A percentile compares a stretch with the other conserved stretches of the same genome.
Conservation (phyloP, 2,113 vertebrate species). For the Carlito syrichta region DNA sequence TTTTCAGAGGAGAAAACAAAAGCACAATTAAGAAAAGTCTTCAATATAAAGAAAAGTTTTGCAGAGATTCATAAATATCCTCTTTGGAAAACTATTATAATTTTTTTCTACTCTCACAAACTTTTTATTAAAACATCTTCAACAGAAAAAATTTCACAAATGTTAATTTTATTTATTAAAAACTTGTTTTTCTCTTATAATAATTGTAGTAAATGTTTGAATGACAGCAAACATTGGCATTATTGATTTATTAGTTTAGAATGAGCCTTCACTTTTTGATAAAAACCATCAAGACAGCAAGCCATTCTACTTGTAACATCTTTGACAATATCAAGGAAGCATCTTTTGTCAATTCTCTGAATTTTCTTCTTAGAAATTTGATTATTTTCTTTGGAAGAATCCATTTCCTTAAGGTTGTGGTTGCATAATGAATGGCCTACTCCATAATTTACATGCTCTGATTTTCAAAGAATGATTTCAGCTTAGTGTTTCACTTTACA, state of each 20-base stretch:
- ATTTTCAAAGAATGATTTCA: constrained; percentile 54
- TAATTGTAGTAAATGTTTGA: not conserved
- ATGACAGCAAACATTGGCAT: not conserved
- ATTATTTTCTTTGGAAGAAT: not conserved
- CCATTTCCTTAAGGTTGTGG: not conserved
- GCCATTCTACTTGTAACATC: not conserved
- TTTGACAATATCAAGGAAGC: not conserved
- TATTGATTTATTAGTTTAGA: not conserved
- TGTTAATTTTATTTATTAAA: not conserved
- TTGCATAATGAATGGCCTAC: not conserved
- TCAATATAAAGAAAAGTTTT: not conserved
- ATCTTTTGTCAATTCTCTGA: not conserved
- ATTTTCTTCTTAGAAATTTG: not conserved
- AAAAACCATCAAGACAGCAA: not conserved
- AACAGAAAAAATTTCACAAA: not conserved
- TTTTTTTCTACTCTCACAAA: not conserved
- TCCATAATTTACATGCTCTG: not conserved
- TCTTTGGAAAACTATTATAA: not conserved
- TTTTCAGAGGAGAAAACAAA: not conserved
- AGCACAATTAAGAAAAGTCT: not conserved
- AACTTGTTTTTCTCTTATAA: not conserved
- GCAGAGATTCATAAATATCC: not conserved
- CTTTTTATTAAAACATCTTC: not conserved
- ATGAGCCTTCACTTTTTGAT: not conserved
- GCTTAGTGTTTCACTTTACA: not conserved